Base-by-base conservation (phyloP, 2,797 vertebrate species). In the Poecilia picta region DNA sequence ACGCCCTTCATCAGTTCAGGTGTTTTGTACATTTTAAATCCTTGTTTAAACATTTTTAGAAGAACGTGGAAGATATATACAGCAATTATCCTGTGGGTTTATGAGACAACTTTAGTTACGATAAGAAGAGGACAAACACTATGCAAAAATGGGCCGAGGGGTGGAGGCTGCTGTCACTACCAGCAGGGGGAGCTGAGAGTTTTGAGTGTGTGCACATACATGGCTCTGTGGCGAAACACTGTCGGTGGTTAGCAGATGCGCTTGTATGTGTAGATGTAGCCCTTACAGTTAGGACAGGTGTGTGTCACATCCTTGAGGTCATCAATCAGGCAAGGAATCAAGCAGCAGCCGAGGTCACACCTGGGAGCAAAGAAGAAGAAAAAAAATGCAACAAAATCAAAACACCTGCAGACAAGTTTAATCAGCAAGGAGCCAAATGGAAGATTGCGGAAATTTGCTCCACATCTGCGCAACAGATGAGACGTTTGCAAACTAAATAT, bases 271-370 rank as follows among this genome's bases (percentile, higher is more conserved):
- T 99, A 99, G 93, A 99, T 99, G 85, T 99, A 98, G 93, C 97
- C 98, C 96, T 99, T 99, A 95, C 98, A 99, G 95, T 97, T 97
- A 84, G 98, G 98, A 91, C 98, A 99, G 51, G 97, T 98, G 94
- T 99, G 98, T 1, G 97, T 99, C 95, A 99, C 98, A 31, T 99
- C 98, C 96, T 99, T 99, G 91, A 99, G 97, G 93, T 99, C 97
- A 7, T 99, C 98, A 0, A 99, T 97, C 92, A 99, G 91, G 91
- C 98, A 99, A 72, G 98, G 98, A 93, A 99, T 97, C 92, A 99
- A 95, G 94, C 98, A 99, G 94, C 98, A 99, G 91, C 98, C 98
- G 1, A 99, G 95, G 78, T 99, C 97, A 84, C 98, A 99, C 90
- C 98, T 99, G 94, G 5, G 62, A 83, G 80, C 2, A 4, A 84